These are phyloP conservation scores for Scalopus aquaticus DNA, from an alignment of 2,113 vertebrate genomes.

Conservation along the genomic window DNA sequence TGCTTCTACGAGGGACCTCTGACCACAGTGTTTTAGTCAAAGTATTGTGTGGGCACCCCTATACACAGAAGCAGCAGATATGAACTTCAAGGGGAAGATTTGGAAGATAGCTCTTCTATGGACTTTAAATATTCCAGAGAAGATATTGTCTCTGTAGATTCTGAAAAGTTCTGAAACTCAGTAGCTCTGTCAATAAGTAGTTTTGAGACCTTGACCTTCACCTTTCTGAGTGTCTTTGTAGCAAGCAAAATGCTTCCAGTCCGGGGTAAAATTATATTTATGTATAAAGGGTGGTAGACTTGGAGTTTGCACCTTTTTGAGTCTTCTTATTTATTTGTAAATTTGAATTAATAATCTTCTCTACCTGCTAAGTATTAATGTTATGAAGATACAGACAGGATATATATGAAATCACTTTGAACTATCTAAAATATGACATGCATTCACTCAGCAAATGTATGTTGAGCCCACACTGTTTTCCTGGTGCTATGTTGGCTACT, in stretches of 20 bases:
- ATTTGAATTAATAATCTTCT: background rate
- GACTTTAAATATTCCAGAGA: conserved; percentile 14
- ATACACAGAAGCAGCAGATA: background rate
- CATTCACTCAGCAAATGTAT: conserved; percentile 5
- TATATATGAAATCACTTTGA: background rate
- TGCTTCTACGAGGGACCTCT: background rate
- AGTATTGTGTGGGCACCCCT: background rate
- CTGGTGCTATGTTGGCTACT: background rate
- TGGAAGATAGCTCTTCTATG: background rate
- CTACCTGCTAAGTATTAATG: background rate
- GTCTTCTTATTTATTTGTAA: conserved; percentile 10
- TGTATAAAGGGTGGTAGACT: background rate
- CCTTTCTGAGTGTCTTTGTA: background rate
- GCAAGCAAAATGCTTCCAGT: background rate
- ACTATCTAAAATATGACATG: background rate
- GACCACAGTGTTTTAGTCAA: conserved; percentile 11
- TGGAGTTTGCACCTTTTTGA: background rate
- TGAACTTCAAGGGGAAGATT: background rate
- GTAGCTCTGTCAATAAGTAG: background rate
- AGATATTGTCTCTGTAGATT: background rate
- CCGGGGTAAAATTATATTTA: background rate
- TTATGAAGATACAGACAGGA: background rate
- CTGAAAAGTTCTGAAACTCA: conserved; percentile 8
- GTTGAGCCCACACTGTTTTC: background rate
- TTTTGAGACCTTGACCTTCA: background rate